Conservation (phyloP, 2,888 invertebrate genomes). For the Trichogramma dendrolimi region DNA sequence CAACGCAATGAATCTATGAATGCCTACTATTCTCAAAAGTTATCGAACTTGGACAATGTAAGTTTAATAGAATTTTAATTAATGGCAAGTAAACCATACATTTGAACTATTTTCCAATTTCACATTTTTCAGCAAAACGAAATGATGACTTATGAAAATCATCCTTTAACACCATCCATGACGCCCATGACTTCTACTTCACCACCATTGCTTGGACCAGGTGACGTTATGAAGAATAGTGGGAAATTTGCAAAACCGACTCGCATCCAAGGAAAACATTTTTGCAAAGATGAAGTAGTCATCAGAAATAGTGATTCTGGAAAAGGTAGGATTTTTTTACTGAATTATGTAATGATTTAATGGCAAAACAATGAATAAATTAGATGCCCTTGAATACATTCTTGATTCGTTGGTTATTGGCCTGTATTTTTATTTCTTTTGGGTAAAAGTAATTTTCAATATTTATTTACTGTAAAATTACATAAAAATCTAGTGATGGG, state of each 20-base stretch:
- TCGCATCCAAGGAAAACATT: conserved; percentile 87
- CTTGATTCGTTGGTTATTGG: not conserved
- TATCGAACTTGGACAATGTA: conserved; percentile 51
- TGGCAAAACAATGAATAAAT: not conserved
- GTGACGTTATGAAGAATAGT: conserved; percentile 81
- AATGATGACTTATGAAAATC: conserved; percentile 14
- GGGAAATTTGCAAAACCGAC: conserved; percentile 86
- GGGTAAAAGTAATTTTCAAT: conserved; percentile 11
- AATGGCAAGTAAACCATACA: not conserved
- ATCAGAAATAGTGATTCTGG: conserved; percentile 94
- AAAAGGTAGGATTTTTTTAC: conserved; percentile 69
- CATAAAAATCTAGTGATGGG: conserved; percentile 78
- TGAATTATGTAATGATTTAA: conserved; percentile 1
- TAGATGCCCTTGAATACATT: conserved; percentile 2
- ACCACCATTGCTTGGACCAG: conserved; percentile 67
- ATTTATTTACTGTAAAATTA: conserved; percentile 36
- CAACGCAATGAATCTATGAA: conserved; percentile 78
- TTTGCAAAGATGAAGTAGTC: conserved; percentile 91
- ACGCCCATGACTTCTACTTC: conserved; percentile 56
- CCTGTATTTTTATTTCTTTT: not conserved
- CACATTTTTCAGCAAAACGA: conserved; percentile 25
- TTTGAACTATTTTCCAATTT: too few species aligned
- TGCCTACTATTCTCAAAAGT: conserved; percentile 67
- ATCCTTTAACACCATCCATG: conserved; percentile 41
- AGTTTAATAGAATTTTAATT: conserved; percentile 22